Evolutionary conservation across 2,113 vertebrate species (phyloP), one percentile per base, ranked within the genome.

Genomic region (Bubo bubo): DNA sequence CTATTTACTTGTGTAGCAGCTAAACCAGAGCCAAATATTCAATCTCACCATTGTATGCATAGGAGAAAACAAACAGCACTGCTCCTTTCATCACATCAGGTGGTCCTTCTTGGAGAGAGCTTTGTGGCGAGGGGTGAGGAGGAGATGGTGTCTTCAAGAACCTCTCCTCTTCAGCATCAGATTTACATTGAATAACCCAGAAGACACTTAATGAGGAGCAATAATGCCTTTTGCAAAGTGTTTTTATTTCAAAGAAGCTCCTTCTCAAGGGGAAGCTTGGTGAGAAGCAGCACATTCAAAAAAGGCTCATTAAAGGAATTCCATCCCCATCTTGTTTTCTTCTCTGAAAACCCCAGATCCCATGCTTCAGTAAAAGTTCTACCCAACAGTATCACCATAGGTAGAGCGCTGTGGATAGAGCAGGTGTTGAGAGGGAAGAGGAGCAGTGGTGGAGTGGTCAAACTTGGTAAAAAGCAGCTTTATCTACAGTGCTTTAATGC

Each of bases 111-210:
- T 60, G 79, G 84, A 64, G 94, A 74, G 63, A 70, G 28, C 71
- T 90, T 93, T 94, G 84, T 59, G 84, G 37, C 34, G 53, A 76
- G 56, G 23, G 39, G 8, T 39, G 84, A 64, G 68, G 45, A 73
- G 58, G 73, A 88, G 67, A 32, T 37, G 67, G 3, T 32, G 45
- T 56, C 66, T 68, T 26, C 41, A 59, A 63, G 63, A 87, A 55
- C 43, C 19, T 76, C 58, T 85, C 53, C 53, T 79, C 43, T 76
- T 85, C 77, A 50, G 39, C 21, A 79, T 64, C 66, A 66, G 45
- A 96, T 96, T 95, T 96, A 32, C 95, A 96, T 96, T 96, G 93
- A 97, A 97, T 97, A 56, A 70, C 71, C 26, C 47, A 30, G n/a
- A 79, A 66, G 64, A 47, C 58, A 8, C 34, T 70, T 81, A 74